Conservation (phyloP, 2,113 vertebrate species). For the Tor tambroides region DNA sequence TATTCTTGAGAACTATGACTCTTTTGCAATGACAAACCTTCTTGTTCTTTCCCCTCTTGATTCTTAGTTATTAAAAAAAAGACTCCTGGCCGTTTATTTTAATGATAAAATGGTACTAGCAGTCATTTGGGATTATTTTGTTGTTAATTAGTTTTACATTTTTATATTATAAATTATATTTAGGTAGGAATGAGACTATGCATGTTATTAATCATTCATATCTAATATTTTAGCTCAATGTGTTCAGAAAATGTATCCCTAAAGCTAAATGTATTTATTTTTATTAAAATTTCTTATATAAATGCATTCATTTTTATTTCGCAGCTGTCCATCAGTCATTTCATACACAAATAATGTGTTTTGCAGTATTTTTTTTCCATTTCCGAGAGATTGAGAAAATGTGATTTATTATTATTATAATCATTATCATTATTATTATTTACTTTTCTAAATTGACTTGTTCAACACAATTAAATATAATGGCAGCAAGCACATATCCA, state of each 20-base stretch:
- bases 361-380: not conserved
- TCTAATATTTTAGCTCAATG: not conserved
- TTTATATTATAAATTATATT: not conserved
- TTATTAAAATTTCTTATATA: too few species aligned
- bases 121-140: not conserved
- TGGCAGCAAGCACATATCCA: constrained; percentile 63
- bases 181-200: not conserved
- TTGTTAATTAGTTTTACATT: not conserved
- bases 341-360: not conserved
- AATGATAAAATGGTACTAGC: too few species aligned
- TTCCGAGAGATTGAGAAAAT: not conserved
- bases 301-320: too few species aligned
- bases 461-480: constrained; percentile 65
- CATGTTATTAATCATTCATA: not conserved
- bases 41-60: too few species aligned
- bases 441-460: constrained; percentile 42
- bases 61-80: too few species aligned
- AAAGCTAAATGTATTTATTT: too few species aligned
- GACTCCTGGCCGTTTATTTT: too few species aligned
- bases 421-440: too few species aligned
- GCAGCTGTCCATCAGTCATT: not conserved
- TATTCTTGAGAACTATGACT: not conserved
- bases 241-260: not conserved
- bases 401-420: not conserved
- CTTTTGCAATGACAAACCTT: not conserved